Percentiles rank a stretch among this genome's conserved stretches.
Conservation (phyloP, 2,113 vertebrate species). For the Eira barbara region DNA sequence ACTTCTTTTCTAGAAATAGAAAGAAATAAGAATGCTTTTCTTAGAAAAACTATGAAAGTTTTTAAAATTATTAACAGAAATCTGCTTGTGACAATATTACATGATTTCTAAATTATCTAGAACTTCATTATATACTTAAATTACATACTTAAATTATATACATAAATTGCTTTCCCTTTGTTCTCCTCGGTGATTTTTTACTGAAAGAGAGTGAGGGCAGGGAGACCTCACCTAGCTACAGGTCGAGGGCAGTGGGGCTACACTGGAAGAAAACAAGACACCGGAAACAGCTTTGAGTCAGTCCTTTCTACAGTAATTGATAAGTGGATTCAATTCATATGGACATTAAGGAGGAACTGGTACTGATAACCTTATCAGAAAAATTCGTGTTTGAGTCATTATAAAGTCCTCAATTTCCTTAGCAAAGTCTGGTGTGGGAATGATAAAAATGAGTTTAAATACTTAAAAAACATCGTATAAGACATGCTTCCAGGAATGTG, state of each 20-base stretch:
- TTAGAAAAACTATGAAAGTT: not conserved
- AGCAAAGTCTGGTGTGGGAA: not conserved
- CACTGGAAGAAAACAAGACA: not conserved
- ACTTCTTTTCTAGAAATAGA: conserved; percentile 32
- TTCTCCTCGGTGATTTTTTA: not conserved
- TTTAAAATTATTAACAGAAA: not conserved
- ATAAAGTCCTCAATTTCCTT: not conserved
- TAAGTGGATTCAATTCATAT: not conserved
- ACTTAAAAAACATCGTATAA: not conserved
- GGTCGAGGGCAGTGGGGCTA: not conserved
- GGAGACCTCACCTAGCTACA: not conserved
- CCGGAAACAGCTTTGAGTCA: not conserved
- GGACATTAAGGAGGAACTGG: not conserved
- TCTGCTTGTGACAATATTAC: not conserved
- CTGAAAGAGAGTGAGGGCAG: not conserved
- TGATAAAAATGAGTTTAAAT: not conserved
- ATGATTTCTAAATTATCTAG: conserved; percentile 31
- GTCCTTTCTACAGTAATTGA: not conserved
- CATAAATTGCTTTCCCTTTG: not conserved
- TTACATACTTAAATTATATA: not conserved
- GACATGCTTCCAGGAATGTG: not conserved
- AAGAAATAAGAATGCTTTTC: not conserved
- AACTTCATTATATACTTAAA: not conserved
- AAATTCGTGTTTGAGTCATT: not conserved
- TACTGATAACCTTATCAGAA: not conserved